Conservation (phyloP, 2,113 vertebrate genomes). For the Collichthys lucidus region DNA sequence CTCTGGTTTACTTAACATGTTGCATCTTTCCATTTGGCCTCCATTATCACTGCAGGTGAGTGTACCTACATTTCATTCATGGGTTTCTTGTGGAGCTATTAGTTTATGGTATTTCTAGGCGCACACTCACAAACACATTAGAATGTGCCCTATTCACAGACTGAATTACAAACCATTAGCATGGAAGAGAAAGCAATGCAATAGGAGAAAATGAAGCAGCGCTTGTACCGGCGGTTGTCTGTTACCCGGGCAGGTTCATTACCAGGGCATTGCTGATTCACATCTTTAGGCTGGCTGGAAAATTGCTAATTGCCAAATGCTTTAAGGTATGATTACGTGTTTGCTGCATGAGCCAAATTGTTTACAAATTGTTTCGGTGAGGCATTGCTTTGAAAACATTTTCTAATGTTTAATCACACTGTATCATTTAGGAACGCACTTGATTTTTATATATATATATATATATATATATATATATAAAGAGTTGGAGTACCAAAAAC, state of each 20-base stretch:
- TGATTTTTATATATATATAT: no score
- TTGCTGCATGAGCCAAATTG: neutral
- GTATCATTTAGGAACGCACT: neutral
- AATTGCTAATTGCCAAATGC: slow-evolving; percentile 5
- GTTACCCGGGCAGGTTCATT: neutral
- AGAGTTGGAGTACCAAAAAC: neutral
- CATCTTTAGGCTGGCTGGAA: slow-evolving; percentile 26
- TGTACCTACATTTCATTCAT: neutral
- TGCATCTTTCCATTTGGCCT: neutral
- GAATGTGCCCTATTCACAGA: neutral
- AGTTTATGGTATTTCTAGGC: neutral
- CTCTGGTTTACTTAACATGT: neutral
- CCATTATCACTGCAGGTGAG: neutral
- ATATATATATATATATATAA: no score
- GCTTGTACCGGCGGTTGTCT: neutral
- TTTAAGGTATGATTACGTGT: neutral
- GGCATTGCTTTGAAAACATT: neutral
- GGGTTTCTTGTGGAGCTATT: neutral
- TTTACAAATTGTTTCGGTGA: neutral
- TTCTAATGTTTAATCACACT: neutral
- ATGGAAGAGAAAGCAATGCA: neutral
- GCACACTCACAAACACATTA: neutral
- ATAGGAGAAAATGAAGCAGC: slow-evolving; percentile 1
- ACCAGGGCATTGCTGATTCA: slow-evolving; percentile 27
- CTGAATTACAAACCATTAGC: neutral